Evolutionary conservation across 2,113 vertebrate species (phyloP).

Genomic region (Corynorhinus townsendii): DNA sequence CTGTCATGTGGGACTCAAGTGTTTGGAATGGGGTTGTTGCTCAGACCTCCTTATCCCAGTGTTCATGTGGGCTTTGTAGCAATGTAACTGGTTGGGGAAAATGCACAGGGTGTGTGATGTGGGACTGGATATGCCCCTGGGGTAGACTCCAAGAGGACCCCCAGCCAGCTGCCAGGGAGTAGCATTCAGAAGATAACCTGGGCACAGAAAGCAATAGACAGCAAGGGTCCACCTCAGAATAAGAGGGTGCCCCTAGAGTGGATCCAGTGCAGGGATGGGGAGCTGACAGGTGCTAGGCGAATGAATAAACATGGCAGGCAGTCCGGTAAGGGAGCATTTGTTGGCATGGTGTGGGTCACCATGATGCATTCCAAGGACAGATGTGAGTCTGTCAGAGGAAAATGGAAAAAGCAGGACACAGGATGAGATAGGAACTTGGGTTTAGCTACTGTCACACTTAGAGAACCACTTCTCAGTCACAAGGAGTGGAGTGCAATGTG

Average conservation of each 20-base stretch:
- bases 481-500: neutral
- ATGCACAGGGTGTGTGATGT: neutral
- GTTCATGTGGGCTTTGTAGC: neutral
- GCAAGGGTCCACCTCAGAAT: neutral
- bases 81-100: neutral
- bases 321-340: neutral
- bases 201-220: neutral
- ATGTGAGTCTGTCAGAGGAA: neutral
- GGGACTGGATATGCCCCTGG: neutral
- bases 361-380: neutral
- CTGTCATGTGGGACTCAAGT: accelerated
- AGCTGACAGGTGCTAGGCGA: too few species aligned
- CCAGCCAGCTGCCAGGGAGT: neutral
- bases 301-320: accelerated
- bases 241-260: too few species aligned
- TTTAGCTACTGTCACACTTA: neutral
- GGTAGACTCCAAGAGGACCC: neutral
- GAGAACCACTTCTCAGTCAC: neutral
- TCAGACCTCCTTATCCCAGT: too few species aligned
- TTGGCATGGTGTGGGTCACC: accelerated
- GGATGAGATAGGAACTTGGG: neutral
- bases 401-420: neutral
- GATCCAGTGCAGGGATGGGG: neutral
- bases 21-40: neutral
- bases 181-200: neutral